Base-by-base conservation (phyloP, 2,113 vertebrate species). In the Puntigrus tetrazona region DNA sequence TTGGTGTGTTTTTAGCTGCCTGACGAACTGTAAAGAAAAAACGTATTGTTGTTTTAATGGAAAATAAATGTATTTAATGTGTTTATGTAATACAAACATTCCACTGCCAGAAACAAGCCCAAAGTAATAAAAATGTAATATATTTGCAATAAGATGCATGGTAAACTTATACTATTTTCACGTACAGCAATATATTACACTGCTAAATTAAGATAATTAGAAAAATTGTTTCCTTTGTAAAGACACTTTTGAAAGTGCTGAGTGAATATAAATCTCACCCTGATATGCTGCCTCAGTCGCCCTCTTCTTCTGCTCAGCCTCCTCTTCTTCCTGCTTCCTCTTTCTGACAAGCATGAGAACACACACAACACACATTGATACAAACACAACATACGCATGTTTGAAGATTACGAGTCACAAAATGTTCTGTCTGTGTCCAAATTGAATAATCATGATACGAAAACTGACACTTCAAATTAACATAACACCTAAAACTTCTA, bases 241-340 rank as follows among this genome's bases (percentile, higher is more conserved):
- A 25, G 38, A 11, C 10, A 41, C 52, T 36, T 31, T 36, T 75
- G n/a, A 5, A 79, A 29, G 41, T 52, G 63, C 31, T 6, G 43
- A 59, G 29, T 7, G 13, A 31, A 13, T 27, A 25, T 20, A 63
- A 38, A 27, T 72, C 83, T 4, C 91, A 99, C 98, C 97, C 89
- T 98, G 98, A 92, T 96, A 99, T 13, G 98, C 98, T 76, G 94
- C 94, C 90, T 99, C 98, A 84, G 97, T 99, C 86, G 97, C 96
- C 92, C 96, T 98, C 90, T 95, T 97, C 89, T 97, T 99, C 88
- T 97, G 95, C 86, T 99, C 98, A 74, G 98, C 97, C 80, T 99
- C 97, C 34, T 99, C 98, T 75, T 99, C 98, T 18, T 98, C 97
- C 90, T 97, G 94, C 88, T 97, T 99, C 92, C 97, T 99, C 90